Evolutionary conservation across 1,140 invertebrate species (phyloP).

Genomic region (Artemia franciscana): DNA sequence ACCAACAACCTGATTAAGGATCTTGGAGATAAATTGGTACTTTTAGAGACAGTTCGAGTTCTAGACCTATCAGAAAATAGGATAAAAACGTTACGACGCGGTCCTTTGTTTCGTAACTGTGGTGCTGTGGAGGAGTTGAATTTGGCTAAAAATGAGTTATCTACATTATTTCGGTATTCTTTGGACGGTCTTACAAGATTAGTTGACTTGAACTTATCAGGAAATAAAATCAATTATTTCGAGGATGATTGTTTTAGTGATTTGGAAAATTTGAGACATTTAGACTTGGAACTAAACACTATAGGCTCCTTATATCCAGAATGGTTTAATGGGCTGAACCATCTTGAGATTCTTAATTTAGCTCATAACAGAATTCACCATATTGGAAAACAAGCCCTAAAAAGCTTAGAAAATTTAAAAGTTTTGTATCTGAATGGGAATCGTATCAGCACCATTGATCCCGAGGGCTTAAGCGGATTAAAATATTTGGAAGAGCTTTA

Average conservation of each 20-base stretch:
- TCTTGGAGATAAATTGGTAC: neutral
- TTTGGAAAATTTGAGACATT: constrained; percentile 10
- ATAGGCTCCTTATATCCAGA: constrained; percentile 16
- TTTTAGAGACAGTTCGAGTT: constrained; percentile 1
- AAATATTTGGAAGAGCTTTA: constrained; percentile 12
- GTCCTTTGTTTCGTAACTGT: constrained; percentile 15
- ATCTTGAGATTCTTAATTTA: constrained; percentile 13
- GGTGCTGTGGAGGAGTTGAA: constrained; percentile 12
- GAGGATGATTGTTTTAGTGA: constrained; percentile 13
- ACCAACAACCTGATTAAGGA: neutral
- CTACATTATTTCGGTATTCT: constrained; percentile 15
- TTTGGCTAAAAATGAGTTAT: constrained; percentile 16
- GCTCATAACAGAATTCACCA: constrained; percentile 17
- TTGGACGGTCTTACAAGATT: constrained; percentile 14
- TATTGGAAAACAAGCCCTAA: constrained; percentile 15
- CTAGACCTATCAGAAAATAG: constrained; percentile 16
- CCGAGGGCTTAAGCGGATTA: constrained; percentile 16
- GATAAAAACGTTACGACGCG: constrained; percentile 16
- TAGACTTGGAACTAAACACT: constrained; percentile 15
- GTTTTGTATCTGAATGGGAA: constrained; percentile 14
- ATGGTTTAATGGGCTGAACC: constrained; percentile 15
- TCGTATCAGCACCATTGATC: constrained; percentile 13
- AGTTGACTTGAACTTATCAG: constrained; percentile 14
- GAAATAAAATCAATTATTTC: constrained; percentile 15
- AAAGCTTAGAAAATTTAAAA: constrained; percentile 11